Percentiles rank a stretch among this genome's conserved stretches.
Conservation (phyloP, 2,113 vertebrate species). For the Tylochromis polylepis region DNA sequence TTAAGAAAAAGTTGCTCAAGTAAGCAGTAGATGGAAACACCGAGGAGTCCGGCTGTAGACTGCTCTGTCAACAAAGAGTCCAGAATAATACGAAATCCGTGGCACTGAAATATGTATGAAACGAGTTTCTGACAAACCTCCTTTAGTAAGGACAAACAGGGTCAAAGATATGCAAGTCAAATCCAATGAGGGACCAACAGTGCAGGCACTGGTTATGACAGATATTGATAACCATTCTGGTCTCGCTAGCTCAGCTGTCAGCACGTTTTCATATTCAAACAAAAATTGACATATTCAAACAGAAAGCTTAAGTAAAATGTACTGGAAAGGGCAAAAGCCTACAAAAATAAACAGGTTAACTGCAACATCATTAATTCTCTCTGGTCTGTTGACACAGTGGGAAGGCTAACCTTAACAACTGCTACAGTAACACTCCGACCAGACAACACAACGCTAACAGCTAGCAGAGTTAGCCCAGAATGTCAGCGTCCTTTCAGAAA, state of each 20-base stretch:
- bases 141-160: background rate
- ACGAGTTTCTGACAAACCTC: background rate
- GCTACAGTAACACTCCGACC: background rate
- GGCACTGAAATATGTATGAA: constrained; percentile 39
- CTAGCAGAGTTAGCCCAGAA: constrained; percentile 39
- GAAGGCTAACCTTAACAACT: background rate
- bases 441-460: constrained; percentile 2
- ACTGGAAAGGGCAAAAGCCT: background rate
- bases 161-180: background rate
- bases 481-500: constrained; percentile 6
- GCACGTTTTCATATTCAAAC: background rate
- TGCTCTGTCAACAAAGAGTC: background rate
- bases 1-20: background rate
- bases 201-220: background rate
- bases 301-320: background rate
- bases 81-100: constrained; percentile 27
- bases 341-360: background rate
- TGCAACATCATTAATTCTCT: background rate
- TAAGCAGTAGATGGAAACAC: background rate
- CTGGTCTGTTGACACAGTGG: background rate
- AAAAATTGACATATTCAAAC: background rate
- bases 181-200: background rate
- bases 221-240: background rate
- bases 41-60: background rate
- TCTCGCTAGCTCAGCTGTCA: background rate